Evolutionary conservation across 64 coral and sea anemone genomes (phyloP), one percentile per base, ranked within the genome.

Genomic region (Porites lutea): DNA sequence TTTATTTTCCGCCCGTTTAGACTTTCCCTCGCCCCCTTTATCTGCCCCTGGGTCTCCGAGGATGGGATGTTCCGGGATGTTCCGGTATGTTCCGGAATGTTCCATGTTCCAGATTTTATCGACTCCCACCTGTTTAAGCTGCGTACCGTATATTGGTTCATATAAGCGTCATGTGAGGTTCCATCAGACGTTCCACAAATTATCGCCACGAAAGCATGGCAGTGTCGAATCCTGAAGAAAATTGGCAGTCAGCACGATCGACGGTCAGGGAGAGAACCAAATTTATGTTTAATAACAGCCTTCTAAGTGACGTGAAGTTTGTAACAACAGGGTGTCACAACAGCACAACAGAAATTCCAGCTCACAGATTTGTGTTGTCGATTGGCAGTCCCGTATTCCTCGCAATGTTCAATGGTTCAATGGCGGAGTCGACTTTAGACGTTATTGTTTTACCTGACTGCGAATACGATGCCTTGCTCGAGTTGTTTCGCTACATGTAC

Each of bases 271-370:
- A 91, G 14, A 72, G 89, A 48, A 91, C 79, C 89, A 82, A 12
- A 21, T 91, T 91, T 59, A 91, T 91, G 89, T 82, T 91, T 8
- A 60, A 82, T 18, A 91, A 91, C 54, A n/a, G 68, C 54, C 89
- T 91, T 82, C 59, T 90, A 6, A 79, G 88, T 47, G 76, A 90
- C 48, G 77, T 82, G 20, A 67, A 75, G 55, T 78, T 55, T 81
- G 11, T 47, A 12, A 73, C 27, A 73, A 23, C 62, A 3, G 54
- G 72, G n/a, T 21, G 50, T 82, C 20, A 4, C 9, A 54, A 71
- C 21, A 55, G 22, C 20, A 19, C 47, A 61, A 45, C 12, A 43
- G 18, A 13, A 18, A 11, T 91, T 15, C 52, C 65, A 12, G 78
- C 89, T 59, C 89, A 82, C 77, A 73, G 79, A 37, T 91, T 82